Conservation (phyloP, 2,888 invertebrate species). For the Elegia similella region DNA sequence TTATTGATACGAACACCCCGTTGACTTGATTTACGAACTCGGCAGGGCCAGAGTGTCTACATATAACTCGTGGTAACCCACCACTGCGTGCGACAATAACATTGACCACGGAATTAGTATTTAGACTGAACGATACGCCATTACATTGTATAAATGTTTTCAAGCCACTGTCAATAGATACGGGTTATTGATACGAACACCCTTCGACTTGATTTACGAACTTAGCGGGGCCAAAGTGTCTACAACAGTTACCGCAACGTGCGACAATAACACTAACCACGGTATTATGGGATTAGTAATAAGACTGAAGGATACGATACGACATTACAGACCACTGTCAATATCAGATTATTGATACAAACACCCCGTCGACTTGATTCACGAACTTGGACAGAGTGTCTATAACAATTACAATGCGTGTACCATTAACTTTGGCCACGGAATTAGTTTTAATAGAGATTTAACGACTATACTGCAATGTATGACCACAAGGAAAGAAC, state of each 20-base stretch:
- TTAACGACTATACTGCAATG: too few relatives aligned
- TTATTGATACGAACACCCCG: background rate
- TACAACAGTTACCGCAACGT: conserved; percentile 33
- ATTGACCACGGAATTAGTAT: conserved; percentile 35
- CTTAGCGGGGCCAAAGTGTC: too few relatives aligned
- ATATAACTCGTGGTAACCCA: conserved; percentile 38
- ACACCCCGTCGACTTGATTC: conserved; percentile 3
- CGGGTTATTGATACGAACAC: background rate
- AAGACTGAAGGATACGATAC: too few relatives aligned
- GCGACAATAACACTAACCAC: conserved; percentile 44
- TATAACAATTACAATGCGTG: conserved; percentile 33
- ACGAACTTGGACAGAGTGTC: background rate
- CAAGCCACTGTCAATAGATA: too few relatives aligned
- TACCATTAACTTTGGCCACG: conserved; percentile 43
- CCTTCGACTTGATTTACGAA: conserved; percentile 2
- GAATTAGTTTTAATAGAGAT: conserved; percentile 37
- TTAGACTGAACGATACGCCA: too few relatives aligned
- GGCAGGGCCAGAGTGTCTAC: conserved; percentile 1
- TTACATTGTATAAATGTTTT: too few relatives aligned
- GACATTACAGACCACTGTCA: too few relatives aligned
- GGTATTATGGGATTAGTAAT: conserved; percentile 35
- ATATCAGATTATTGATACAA: background rate
- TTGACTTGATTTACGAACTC: conserved; percentile 1
- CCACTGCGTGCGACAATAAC: conserved; percentile 44
- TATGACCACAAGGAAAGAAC: too few relatives aligned